Conservation (phyloP, 2,888 invertebrate genomes). For the Asteroscopus sphinx region DNA sequence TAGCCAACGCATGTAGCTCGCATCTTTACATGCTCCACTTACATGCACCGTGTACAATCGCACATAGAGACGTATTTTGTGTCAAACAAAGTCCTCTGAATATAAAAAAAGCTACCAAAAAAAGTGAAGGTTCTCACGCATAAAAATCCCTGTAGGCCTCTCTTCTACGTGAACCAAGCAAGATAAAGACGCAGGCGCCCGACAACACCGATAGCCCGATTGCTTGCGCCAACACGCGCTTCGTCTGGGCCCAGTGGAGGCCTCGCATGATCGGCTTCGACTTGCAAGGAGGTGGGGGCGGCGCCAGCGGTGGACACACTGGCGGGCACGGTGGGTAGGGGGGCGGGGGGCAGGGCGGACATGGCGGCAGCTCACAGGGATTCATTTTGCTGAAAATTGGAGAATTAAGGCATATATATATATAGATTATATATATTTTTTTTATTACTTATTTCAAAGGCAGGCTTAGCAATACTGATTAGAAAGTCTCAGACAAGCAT, state of each 20-base stretch:
- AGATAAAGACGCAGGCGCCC: constrained; percentile 83
- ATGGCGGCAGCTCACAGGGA: constrained; percentile 64
- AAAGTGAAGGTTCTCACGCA: constrained; percentile 88
- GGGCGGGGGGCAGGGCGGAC: constrained; percentile 74
- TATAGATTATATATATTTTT: too few species aligned
- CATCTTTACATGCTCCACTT: too few species aligned
- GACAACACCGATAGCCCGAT: constrained; percentile 71
- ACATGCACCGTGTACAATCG: too few species aligned
- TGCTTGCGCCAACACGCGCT: constrained; percentile 88
- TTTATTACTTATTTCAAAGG: too few species aligned
- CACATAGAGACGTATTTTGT: too few species aligned
- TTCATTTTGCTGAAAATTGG: constrained; percentile 53
- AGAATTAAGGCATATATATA: too few species aligned
- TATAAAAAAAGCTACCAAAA: too few species aligned
- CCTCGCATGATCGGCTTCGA: constrained; percentile 92
- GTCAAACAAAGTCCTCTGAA: too few species aligned
- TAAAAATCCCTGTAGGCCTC: constrained; percentile 93
- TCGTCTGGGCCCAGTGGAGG: constrained; percentile 91
- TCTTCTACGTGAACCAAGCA: constrained; percentile 88
- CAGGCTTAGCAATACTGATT: too few species aligned
- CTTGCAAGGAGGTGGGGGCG: constrained; percentile 69
- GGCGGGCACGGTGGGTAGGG: constrained; percentile 68
- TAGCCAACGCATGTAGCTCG: too few species aligned
- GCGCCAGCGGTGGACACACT: constrained; percentile 65
- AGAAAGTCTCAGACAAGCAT: too few species aligned